A percentile compares a stretch with the other conserved stretches of the same genome.
phyloP scores from a whole-genome alignment of 2,888 invertebrate species.

The Drosophila nigricruria region DNA sequence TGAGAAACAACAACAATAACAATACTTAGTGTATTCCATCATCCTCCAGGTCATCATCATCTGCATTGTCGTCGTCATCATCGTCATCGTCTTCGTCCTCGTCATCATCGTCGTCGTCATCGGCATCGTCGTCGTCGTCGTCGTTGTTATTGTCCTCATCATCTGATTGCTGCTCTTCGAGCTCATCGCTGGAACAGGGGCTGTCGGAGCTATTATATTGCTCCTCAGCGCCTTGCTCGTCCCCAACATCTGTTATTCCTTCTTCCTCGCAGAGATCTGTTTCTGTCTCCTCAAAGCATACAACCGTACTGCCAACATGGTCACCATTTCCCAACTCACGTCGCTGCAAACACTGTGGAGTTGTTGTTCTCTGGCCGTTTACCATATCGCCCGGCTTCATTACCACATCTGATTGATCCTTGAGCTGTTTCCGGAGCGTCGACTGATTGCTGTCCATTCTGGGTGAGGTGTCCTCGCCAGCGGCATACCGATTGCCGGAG shows the following conservation, averaged over 20 bases:
- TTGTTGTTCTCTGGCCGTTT: background rate
- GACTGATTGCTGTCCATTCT: conserved; percentile 4
- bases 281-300: conserved; percentile 29
- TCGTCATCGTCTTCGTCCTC: conserved; percentile 21
- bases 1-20: conserved; percentile 21
- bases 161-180: conserved; percentile 22
- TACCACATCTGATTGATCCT: background rate
- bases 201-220: conserved; percentile 46
- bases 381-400: background rate
- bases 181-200: conserved; percentile 20
- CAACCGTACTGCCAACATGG: conserved; percentile 36
- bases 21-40: conserved; percentile 12
- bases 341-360: conserved; percentile 9
- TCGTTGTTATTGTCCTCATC: conserved; percentile 22
- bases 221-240: conserved; percentile 25
- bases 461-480: conserved; percentile 51
- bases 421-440: conserved; percentile 1
- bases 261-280: conserved; percentile 30
- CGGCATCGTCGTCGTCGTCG: conserved; percentile 22
- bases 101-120: conserved; percentile 6
- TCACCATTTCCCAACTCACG: conserved; percentile 68
- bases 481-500: conserved; percentile 30
- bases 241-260: conserved; percentile 10
- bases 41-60: conserved; percentile 2
- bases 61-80: conserved; percentile 5